phyloP scores from a whole-genome alignment of 2,888 invertebrate genomes.

The Chelonus formosanus region DNA sequence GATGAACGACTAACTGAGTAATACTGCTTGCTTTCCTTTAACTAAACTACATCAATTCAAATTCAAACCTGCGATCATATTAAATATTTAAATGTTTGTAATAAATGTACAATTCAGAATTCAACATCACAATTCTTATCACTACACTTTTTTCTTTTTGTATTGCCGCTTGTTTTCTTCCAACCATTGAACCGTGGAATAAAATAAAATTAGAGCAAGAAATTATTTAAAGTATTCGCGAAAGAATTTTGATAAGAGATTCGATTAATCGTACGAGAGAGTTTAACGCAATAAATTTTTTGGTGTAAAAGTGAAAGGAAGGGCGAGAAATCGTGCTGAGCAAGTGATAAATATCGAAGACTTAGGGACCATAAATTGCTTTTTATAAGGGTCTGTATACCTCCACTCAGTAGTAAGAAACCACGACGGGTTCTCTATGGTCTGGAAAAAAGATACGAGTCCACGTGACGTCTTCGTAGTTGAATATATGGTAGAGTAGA shows the following conservation, averaged over 20 bases:
- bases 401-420: neutral
- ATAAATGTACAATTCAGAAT: too few relatives aligned
- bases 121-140: too few relatives aligned
- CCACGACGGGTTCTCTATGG: neutral
- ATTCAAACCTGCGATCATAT: too few relatives aligned
- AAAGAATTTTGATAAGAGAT: slow-evolving; percentile 7
- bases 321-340: slow-evolving; percentile 1
- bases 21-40: neutral
- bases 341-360: slow-evolving; percentile 25
- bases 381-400: slow-evolving; percentile 14
- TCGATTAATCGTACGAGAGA: slow-evolving; percentile 18
- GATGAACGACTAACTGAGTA: neutral
- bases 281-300: slow-evolving; percentile 23
- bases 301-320: slow-evolving; percentile 5
- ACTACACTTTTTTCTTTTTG: too few relatives aligned
- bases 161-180: too few relatives aligned
- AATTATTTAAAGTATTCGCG: too few relatives aligned
- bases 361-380: slow-evolving; percentile 23
- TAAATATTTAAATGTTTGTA: too few relatives aligned
- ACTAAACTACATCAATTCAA: too few relatives aligned
- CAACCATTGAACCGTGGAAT: too few relatives aligned
- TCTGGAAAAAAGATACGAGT: too few relatives aligned
- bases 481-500: neutral
- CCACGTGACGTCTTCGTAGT: neutral
- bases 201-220: too few relatives aligned